These are phyloP conservation scores for Apamea epomidion DNA, from an alignment of 2,888 invertebrate genomes.

Conservation along the genomic window DNA sequence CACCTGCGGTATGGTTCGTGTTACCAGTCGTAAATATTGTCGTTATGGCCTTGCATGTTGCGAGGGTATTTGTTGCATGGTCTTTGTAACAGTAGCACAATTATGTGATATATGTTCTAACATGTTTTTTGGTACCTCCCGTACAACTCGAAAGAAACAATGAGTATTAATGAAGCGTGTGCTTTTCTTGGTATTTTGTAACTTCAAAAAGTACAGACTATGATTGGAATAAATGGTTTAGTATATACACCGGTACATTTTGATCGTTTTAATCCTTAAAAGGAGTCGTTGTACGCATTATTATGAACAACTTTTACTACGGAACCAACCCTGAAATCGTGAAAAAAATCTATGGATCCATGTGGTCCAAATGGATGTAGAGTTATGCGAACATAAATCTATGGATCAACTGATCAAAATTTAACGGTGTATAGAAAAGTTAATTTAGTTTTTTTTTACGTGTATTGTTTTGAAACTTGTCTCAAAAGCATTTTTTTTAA, in stretches of 20 bases:
- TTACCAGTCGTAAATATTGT: conserved; percentile 9
- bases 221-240: not conserved
- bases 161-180: not conserved
- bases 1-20: conserved; percentile 13
- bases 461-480: not conserved
- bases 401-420: too few relatives aligned
- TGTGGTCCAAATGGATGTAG: too few relatives aligned
- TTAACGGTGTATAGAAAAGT: too few relatives aligned
- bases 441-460: not conserved
- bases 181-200: not conserved
- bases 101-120: not conserved
- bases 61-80: conserved; percentile 18
- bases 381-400: too few relatives aligned
- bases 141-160: not conserved
- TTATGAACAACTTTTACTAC: too few relatives aligned
- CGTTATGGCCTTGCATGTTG: conserved; percentile 24
- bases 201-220: not conserved
- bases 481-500: not conserved
- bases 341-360: too few relatives aligned
- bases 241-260: too few relatives aligned
- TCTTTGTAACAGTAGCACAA: not conserved
- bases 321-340: too few relatives aligned
- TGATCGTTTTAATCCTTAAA: too few relatives aligned
- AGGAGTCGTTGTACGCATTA: too few relatives aligned
- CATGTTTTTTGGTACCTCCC: not conserved